Percentiles rank a stretch among this genome's conserved stretches.
These are phyloP conservation scores for Neopelma chrysocephalum DNA, from an alignment of 2,797 vertebrate species.

Conservation along the genomic window DNA sequence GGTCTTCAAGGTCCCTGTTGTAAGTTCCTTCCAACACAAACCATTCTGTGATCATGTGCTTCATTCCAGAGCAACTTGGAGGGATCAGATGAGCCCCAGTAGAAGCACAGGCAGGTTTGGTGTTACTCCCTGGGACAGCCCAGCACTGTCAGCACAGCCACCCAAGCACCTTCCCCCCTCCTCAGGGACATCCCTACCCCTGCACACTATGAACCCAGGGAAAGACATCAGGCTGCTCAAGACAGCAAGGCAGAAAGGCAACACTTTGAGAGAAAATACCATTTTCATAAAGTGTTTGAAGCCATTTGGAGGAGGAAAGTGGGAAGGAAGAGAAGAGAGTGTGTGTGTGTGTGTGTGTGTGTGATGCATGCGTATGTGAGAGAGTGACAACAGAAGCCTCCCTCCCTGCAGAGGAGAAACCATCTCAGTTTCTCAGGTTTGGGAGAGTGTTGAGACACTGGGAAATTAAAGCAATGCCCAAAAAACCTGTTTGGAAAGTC, in stretches of 20 bases:
- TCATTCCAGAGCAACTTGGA: background rate
- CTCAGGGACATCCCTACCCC: background rate
- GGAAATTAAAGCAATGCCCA: background rate
- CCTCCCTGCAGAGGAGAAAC: background rate
- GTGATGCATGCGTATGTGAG: background rate
- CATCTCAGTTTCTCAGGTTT: slow-evolving; percentile 3
- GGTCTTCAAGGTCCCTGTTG: background rate
- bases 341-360: background rate
- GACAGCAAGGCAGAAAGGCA: background rate
- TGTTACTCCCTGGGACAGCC: background rate
- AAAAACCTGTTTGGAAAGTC: background rate
- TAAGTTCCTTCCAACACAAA: background rate
- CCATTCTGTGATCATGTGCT: background rate
- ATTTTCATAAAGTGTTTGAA: slow-evolving; percentile 9
- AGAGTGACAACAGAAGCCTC: background rate
- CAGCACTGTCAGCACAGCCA: background rate
- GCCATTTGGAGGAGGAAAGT: slow-evolving; percentile 31
- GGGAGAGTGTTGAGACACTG: background rate
- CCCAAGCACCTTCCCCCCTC: background rate
- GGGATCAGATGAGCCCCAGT: background rate
- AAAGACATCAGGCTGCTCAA: background rate
- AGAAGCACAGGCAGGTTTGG: background rate
- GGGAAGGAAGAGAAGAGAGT: slow-evolving; percentile 15
- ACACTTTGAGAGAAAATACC: slow-evolving; percentile 38
- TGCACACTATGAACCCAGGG: background rate